Evolutionary conservation across 2,888 invertebrate genomes (phyloP), one percentile per base, ranked within the genome.

Genomic region (Anorthoa munda): DNA sequence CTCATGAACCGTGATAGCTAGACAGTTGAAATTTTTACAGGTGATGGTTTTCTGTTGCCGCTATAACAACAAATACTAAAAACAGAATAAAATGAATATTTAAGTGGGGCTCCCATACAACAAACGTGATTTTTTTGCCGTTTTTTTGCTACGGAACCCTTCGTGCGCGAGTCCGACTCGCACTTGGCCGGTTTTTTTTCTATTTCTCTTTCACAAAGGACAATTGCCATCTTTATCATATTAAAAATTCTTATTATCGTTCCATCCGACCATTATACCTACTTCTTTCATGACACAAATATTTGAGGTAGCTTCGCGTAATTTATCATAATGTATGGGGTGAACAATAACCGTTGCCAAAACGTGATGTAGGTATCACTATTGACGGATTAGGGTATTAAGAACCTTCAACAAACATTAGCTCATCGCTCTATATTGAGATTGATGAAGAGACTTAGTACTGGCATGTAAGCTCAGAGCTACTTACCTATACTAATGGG

Each of bases 341-440:
- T 64, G 66, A 63, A 68, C 67, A 65, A 68, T 51, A 69, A 53
- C 66, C n/a, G 64, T 39, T 79, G 66, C 79, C 74, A 70, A 83
- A 83, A 64, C 50, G 56, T 60, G 66, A 74, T 79, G 59, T 64
- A 60, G 79, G 80, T 81, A 70, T 69, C 83, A 64, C 58, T 61
- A 75, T 66, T 79, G 83, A 70, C 70, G 65, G 80, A 83, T 81
- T 71, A 83, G 75, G 70, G 75, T 68, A 72, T 75, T 69, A 45
- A 48, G 64, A 66, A 58, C 66, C 66, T 53, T 66, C 56, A 66
- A 68, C 73, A 79, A 78, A 77, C 70, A 80, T 66, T 68, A 66
- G 60, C 65, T 72, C 61, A 56, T 67, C 55, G 51, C 69, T 68
- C 51, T 53, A 21, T 77, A 79, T 82, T 77, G 70, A 77, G 77